These are phyloP conservation scores for Rotaria magnacalcarata DNA, from an alignment of 2,888 invertebrate genomes.

Conservation along the genomic window DNA sequence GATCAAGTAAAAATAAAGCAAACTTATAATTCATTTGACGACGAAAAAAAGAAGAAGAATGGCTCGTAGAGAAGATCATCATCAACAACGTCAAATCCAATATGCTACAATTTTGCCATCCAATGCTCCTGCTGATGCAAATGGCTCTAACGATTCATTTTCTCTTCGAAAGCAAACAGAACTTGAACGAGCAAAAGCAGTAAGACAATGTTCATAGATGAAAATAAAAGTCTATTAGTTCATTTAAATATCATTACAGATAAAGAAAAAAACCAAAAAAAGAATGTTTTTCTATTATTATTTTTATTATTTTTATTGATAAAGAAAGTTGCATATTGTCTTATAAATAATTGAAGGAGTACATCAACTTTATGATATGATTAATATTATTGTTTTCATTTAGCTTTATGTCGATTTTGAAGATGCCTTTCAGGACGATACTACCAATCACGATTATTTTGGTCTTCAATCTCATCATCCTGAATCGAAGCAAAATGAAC, in stretches of 20 bases:
- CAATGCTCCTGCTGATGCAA: not conserved
- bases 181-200: not conserved
- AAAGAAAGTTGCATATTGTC: too few species aligned
- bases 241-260: too few species aligned
- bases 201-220: not conserved
- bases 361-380: too few species aligned
- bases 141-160: not conserved
- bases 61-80: not conserved
- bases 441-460: not conserved
- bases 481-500: not conserved
- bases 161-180: not conserved
- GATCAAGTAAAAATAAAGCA: not conserved
- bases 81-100: not conserved
- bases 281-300: not conserved
- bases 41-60: not conserved
- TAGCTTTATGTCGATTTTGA: conserved; percentile 25
- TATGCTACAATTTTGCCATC: not conserved
- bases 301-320: too few species aligned
- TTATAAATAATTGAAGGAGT: too few species aligned
- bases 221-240: too few species aligned
- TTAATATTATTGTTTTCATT: too few species aligned
- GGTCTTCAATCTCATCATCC: not conserved
- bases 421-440: conserved; percentile 14
- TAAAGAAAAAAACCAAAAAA: not conserved
- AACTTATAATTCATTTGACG: too few species aligned